A percentile compares a stretch with the other conserved stretches of the same genome.
phyloP scores from a whole-genome alignment of 1,140 invertebrate species.

The Luehdorfia chinensis region DNA sequence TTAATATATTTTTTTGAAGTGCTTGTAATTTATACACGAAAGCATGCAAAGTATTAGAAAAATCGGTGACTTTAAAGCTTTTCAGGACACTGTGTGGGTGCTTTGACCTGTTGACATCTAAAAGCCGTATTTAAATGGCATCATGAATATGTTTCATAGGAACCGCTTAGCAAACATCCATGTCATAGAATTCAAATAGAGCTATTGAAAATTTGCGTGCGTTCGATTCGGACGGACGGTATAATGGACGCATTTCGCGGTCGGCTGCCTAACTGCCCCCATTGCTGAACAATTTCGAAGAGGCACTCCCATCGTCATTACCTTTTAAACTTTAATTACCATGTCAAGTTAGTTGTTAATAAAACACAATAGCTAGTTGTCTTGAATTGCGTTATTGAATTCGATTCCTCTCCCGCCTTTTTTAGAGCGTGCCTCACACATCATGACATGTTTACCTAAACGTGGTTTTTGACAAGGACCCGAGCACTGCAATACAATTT shows the following conservation, averaged over 20 bases:
- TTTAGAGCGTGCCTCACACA: no score
- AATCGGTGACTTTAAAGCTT: no score
- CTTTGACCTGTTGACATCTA: no score
- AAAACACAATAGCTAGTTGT: background rate
- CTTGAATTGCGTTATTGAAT: background rate
- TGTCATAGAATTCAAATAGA: constrained; percentile 9
- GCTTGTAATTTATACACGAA: no score
- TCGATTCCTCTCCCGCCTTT: no score
- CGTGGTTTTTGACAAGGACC: no score
- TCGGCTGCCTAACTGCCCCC: constrained; percentile 3
- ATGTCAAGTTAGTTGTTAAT: background rate
- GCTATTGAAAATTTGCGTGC: constrained; percentile 6
- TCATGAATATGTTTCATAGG: background rate
- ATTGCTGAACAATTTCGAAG: background rate
- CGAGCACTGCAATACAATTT: no score
- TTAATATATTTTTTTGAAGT: no score
- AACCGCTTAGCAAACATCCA: background rate
- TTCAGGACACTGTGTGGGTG: no score
- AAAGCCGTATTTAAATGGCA: no score
- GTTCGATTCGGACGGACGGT: constrained; percentile 3
- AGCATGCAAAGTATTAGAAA: no score
- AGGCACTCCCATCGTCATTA: background rate
- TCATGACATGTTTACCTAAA: no score
- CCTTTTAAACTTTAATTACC: constrained; percentile 6
- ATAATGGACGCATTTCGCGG: constrained; percentile 11